phyloP scores from a whole-genome alignment of 1,140 invertebrate species.

The Zaprionus gabonicus region DNA sequence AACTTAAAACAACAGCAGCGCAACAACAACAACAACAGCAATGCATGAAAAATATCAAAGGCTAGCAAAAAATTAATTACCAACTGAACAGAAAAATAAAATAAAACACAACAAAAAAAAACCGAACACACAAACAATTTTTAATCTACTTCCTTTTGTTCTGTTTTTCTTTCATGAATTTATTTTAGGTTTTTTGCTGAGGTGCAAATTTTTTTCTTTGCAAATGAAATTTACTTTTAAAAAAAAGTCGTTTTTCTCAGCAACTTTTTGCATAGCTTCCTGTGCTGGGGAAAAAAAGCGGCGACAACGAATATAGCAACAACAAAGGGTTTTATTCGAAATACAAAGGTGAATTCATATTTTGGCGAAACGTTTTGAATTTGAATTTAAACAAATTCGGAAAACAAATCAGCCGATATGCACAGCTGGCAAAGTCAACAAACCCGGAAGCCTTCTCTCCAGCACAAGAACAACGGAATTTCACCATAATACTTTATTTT shows the following conservation, averaged over 20 bases:
- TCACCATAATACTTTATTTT: conserved; percentile 71
- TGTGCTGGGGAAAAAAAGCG: conserved; percentile 19
- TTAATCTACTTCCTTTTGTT: conserved; percentile 46
- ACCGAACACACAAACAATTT: conserved; percentile 39
- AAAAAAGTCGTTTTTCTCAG: conserved; percentile 20
- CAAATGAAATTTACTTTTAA: conserved; percentile 19
- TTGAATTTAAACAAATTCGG: conserved; percentile 32
- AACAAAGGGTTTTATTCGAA: conserved; percentile 38
- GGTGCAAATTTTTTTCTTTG: conserved; percentile 13
- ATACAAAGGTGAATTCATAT: not conserved
- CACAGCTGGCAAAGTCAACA: conserved; percentile 72
- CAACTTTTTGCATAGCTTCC: conserved; percentile 41
- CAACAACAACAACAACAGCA: conserved; percentile 16
- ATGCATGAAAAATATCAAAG: conserved; percentile 40
- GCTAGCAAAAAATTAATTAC: conserved; percentile 65
- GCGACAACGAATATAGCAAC: not conserved
- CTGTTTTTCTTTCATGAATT: conserved; percentile 49
- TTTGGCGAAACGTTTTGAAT: conserved; percentile 4
- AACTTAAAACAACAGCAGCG: conserved; percentile 30
- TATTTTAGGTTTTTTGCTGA: conserved; percentile 28
- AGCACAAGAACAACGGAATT: conserved; percentile 66
- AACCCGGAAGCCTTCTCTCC: conserved; percentile 69
- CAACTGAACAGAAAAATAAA: conserved; percentile 48
- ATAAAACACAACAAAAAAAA: conserved; percentile 27
- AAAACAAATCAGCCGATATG: conserved; percentile 19